Percentiles rank a stretch among this genome's conserved stretches.
These are phyloP conservation scores for Pantala flavescens DNA, from an alignment of 1,140 invertebrate genomes.

Conservation along the genomic window DNA sequence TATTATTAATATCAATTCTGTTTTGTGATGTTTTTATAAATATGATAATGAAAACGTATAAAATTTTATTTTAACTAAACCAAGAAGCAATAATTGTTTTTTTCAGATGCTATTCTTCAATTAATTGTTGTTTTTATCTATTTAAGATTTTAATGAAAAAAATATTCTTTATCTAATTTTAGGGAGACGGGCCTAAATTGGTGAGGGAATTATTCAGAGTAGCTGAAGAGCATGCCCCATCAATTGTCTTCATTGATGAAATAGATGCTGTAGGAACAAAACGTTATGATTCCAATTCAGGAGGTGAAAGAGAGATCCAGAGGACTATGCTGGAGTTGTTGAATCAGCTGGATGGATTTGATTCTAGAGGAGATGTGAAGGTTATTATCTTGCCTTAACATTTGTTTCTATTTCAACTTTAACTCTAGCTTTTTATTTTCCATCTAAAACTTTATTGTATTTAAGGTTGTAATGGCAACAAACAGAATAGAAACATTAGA, in stretches of 20 bases:
- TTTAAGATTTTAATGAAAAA: too few relatives aligned
- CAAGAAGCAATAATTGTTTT: too few relatives aligned
- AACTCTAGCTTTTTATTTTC: conserved; percentile 1
- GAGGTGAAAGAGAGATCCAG: conserved; percentile 98
- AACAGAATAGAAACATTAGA: conserved; percentile 99
- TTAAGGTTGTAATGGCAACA: conserved; percentile 96
- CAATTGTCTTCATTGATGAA: conserved; percentile 99
- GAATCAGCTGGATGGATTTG: conserved; percentile 98
- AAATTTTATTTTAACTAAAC: too few relatives aligned
- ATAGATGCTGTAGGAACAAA: conserved; percentile 99
- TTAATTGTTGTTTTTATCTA: too few relatives aligned
- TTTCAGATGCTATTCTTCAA: too few relatives aligned
- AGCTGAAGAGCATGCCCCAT: conserved; percentile 98
- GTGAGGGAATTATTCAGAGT: conserved; percentile 96
- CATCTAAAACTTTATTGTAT: background rate
- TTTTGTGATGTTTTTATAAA: too few relatives aligned
- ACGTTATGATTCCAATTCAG: conserved; percentile 98
- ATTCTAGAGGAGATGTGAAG: conserved; percentile 91
- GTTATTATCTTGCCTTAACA: conserved; percentile 35
- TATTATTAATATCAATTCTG: too few relatives aligned
- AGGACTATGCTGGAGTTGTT: conserved; percentile 98
- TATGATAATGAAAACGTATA: too few relatives aligned
- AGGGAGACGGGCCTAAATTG: conserved; percentile 97
- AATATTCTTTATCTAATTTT: conserved; percentile 24
- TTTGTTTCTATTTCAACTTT: conserved; percentile 17